These are phyloP conservation scores for Tinea semifulvella DNA, from an alignment of 2,888 invertebrate genomes.

Conservation along the genomic window DNA sequence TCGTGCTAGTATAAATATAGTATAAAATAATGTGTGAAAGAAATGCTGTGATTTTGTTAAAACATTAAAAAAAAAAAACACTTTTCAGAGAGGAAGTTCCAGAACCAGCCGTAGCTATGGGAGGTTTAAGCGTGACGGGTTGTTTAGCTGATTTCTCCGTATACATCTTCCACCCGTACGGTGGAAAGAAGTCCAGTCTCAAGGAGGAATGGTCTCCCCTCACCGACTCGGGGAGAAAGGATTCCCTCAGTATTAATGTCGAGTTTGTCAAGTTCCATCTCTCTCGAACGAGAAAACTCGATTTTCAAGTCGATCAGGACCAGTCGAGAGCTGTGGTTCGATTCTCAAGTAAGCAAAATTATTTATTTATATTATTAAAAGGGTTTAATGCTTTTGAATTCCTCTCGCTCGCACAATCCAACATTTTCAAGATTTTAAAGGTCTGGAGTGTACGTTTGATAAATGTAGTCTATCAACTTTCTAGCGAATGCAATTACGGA, in stretches of 20 bases:
- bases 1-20: no score
- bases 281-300: conserved; percentile 88
- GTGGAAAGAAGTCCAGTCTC: conserved; percentile 83
- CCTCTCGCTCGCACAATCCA: no score
- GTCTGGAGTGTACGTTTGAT: no score
- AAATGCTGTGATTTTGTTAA: no score
- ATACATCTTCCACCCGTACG: conserved; percentile 98
- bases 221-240: conserved; percentile 90
- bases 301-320: conserved; percentile 76
- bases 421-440: no score
- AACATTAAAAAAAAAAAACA: no score
- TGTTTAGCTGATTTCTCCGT: conserved; percentile 97
- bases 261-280: conserved; percentile 97
- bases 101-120: conserved; percentile 74
- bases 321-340: conserved; percentile 88
- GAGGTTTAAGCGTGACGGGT: conserved; percentile 93
- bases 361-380: neutral
- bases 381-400: no score
- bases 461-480: no score
- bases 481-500: no score
- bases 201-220: conserved; percentile 89
- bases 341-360: conserved; percentile 80
- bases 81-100: conserved; percentile 68
- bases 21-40: no score
- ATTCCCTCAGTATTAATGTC: conserved; percentile 94